phyloP scores from a whole-genome alignment of 1,140 invertebrate species.

The Rhyzopertha dominica region DNA sequence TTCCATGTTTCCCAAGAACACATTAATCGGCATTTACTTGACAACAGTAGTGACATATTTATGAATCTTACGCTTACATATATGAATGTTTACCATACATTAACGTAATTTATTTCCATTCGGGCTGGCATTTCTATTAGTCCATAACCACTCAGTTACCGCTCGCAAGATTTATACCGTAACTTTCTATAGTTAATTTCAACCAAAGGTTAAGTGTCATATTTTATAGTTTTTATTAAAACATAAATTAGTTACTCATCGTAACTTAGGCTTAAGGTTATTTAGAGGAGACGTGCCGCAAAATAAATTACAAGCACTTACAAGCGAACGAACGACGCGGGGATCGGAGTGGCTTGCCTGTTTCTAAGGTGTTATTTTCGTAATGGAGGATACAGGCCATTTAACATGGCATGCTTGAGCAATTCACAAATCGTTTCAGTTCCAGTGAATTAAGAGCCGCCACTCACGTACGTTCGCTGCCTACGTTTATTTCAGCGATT shows the following conservation, averaged over 20 bases:
- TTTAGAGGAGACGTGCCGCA: too few relatives aligned
- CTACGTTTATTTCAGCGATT: too few relatives aligned
- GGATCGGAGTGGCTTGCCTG: not conserved
- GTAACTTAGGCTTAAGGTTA: constrained; percentile 28
- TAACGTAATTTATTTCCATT: constrained; percentile 46
- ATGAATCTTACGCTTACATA: constrained; percentile 44
- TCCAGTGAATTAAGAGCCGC: constrained; percentile 5
- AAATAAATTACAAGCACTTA: too few relatives aligned
- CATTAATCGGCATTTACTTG: constrained; percentile 47
- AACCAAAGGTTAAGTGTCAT: constrained; percentile 32
- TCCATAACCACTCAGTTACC: constrained; percentile 41
- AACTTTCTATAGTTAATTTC: constrained; percentile 35
- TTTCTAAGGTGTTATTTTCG: constrained; percentile 9
- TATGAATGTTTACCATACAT: constrained; percentile 48
- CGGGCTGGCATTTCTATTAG: constrained; percentile 46
- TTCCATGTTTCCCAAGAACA: constrained; percentile 42
- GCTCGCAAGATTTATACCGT: constrained; percentile 29
- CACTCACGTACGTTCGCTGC: too few relatives aligned
- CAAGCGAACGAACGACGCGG: too few relatives aligned
- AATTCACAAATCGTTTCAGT: constrained; percentile 7
- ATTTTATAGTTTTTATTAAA: constrained; percentile 34
- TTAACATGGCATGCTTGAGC: constrained; percentile 9
- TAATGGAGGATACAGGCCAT: constrained; percentile 8
- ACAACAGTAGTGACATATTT: constrained; percentile 47
- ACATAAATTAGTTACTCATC: constrained; percentile 26